Conservation (phyloP, 2,113 vertebrate genomes). For the Planiliza haematocheilus region DNA sequence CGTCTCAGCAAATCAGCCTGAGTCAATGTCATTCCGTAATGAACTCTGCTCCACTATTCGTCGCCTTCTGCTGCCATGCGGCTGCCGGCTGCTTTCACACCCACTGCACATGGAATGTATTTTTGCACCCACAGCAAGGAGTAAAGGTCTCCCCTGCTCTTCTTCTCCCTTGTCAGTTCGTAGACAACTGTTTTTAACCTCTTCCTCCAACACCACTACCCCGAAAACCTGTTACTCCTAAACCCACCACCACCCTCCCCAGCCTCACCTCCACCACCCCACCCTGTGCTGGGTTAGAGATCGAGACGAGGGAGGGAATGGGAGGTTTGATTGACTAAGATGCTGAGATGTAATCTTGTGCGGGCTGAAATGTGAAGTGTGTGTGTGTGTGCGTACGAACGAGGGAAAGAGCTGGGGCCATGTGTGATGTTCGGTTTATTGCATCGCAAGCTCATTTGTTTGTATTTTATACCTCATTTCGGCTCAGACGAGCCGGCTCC, state of each 20-base stretch:
- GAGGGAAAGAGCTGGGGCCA: conserved; percentile 44
- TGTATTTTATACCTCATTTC: conserved; percentile 85
- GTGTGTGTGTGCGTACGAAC: conserved; percentile 26
- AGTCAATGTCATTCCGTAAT: conserved; percentile 80
- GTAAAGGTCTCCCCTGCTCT: conserved; percentile 20
- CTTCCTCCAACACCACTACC: conserved; percentile 16
- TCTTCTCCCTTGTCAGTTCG: conserved; percentile 27
- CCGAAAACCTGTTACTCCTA: conserved; percentile 51
- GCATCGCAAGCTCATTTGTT: conserved; percentile 82
- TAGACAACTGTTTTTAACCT: conserved; percentile 10
- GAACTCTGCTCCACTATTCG: conserved; percentile 66
- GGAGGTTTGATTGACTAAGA: conserved; percentile 72
- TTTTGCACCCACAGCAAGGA: conserved; percentile 32
- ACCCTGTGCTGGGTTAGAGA: conserved; percentile 40
- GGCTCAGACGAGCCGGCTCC: conserved; percentile 75
- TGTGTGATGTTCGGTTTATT: conserved; percentile 73
- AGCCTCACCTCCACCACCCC: not conserved
- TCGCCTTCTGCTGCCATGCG: conserved; percentile 46
- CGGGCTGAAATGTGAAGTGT: conserved; percentile 67
- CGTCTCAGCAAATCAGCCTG: conserved; percentile 80
- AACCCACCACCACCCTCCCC: not conserved
- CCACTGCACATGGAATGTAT: conserved; percentile 46
- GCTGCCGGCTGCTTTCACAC: conserved; percentile 51
- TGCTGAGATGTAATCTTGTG: conserved; percentile 76
- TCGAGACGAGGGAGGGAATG: conserved; percentile 52